Evolutionary conservation across 1,140 invertebrate genomes (phyloP), one percentile per base, ranked within the genome.

Genomic region (Orius insidiosus): DNA sequence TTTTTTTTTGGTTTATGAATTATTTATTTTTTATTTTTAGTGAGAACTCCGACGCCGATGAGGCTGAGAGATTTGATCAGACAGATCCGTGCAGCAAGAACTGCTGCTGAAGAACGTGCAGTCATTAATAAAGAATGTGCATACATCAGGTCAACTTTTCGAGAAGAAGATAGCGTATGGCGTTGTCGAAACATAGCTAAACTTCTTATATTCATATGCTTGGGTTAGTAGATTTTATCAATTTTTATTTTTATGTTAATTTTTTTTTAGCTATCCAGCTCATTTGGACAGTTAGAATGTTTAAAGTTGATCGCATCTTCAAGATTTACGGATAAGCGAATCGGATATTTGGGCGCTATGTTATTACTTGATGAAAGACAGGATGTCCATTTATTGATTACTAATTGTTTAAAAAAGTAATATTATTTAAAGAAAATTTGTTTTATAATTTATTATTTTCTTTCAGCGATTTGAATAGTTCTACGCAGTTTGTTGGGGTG

Each of bases 271-370:
- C 32, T 99, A 99, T 72, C 94, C 94, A 48, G 95, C 96, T 46
- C 96, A 99, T 70, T 99, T 99, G 96, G 95, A 11, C 95, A 98
- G 71, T 68, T 99, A 63, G 96, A 99, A 70, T 99, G 96, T 68
- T 71, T 99, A 49, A 99, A 99, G 65, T 67, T 99, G 54, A 97
- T 98, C 51, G 96, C 95, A 16, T 96, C 92, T 46, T 78, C 86
- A 40, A 75, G 89, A 58, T 99, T 98, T 64, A 99, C 96, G 37
- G 96, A 99, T 67, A 99, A 99, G 68, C 71, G 96, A 33, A 98
- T 99, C 58, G 96, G 96, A 19, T 99, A 99, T 67, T 70, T 99
- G 35, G 96, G 95, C 42, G 95, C 95, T 19, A 99, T 99, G 96
- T 63, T 99, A 54, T 64, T 99, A 42, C 63, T 99, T 16, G 95